Conservation (phyloP, 2,797 vertebrate species). For the Austrolebias charrua region DNA sequence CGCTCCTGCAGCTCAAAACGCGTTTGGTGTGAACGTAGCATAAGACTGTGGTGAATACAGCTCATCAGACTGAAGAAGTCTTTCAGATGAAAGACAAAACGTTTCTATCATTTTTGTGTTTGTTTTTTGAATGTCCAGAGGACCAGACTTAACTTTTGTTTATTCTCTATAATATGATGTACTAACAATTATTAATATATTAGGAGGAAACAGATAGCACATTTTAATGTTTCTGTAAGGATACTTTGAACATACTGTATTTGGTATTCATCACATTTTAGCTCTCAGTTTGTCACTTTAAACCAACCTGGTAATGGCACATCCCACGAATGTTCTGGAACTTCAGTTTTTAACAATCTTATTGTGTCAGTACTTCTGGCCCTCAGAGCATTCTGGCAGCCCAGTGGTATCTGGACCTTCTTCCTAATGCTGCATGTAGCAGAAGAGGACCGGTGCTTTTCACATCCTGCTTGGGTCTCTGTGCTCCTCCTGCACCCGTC, state of each 20-base stretch:
- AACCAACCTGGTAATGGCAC: not conserved
- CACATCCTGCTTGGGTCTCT: constrained; percentile 57
- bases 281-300: constrained; percentile 5
- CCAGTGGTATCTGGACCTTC: constrained; percentile 38
- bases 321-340: constrained; percentile 8
- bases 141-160: too few relatives aligned
- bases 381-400: constrained; percentile 7
- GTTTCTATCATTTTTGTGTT: too few relatives aligned
- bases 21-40: too few relatives aligned
- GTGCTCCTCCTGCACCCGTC: constrained; percentile 68
- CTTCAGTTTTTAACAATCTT: constrained; percentile 6
- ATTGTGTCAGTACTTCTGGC: too few relatives aligned
- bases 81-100: too few relatives aligned
- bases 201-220: not conserved
- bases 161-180: not conserved
- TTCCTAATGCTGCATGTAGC: constrained; percentile 35
- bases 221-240: not conserved
- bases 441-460: constrained; percentile 51
- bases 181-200: not conserved
- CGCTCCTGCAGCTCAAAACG: too few relatives aligned
- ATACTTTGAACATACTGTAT: not conserved
- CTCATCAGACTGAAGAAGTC: too few relatives aligned
- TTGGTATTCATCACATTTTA: not conserved
- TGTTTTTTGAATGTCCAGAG: too few relatives aligned
- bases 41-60: too few relatives aligned